Evolutionary conservation across 2,113 vertebrate genomes (phyloP).

Genomic region (Gobius niger): DNA sequence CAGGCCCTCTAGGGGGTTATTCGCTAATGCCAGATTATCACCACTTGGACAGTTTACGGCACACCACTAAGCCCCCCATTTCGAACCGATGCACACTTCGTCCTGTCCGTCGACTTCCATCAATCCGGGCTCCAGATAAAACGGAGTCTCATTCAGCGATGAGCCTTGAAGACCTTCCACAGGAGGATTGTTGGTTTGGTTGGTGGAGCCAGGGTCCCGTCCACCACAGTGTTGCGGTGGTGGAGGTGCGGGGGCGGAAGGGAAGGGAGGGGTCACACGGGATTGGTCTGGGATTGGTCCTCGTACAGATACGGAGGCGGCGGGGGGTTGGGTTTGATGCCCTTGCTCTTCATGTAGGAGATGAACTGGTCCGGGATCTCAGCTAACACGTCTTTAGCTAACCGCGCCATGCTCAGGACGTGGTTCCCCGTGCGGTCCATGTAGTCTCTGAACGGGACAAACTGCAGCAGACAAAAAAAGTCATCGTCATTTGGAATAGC

Average conservation of each 20-base stretch:
- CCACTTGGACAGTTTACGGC: constrained; percentile 69
- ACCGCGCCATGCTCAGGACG: constrained; percentile 89
- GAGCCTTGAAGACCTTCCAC: constrained; percentile 25
- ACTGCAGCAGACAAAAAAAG: constrained; percentile 68
- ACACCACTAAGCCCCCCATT: constrained; percentile 54
- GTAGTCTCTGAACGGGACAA: constrained; percentile 93
- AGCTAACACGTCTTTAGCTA: constrained; percentile 90
- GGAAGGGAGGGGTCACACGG: constrained; percentile 59
- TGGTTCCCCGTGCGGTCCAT: constrained; percentile 89
- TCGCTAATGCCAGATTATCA: constrained; percentile 63
- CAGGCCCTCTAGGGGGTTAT: constrained; percentile 51
- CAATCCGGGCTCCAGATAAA: constrained; percentile 40
- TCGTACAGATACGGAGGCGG: constrained; percentile 65
- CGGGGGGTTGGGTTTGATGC: constrained; percentile 77
- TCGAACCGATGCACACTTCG: constrained; percentile 5
- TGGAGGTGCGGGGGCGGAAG: background rate
- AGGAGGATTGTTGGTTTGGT: constrained; percentile 13
- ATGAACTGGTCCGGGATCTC: constrained; percentile 93
- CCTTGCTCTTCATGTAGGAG: constrained; percentile 87
- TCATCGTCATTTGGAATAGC: too few relatives aligned
- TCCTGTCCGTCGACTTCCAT: constrained; percentile 29
- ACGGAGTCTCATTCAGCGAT: constrained; percentile 47
- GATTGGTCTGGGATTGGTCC: constrained; percentile 61
- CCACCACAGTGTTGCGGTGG: constrained; percentile 6
- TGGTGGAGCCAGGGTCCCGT: constrained; percentile 8